Evolutionary conservation across 2,888 invertebrate species (phyloP).

Genomic region (Nemurella pictetii): DNA sequence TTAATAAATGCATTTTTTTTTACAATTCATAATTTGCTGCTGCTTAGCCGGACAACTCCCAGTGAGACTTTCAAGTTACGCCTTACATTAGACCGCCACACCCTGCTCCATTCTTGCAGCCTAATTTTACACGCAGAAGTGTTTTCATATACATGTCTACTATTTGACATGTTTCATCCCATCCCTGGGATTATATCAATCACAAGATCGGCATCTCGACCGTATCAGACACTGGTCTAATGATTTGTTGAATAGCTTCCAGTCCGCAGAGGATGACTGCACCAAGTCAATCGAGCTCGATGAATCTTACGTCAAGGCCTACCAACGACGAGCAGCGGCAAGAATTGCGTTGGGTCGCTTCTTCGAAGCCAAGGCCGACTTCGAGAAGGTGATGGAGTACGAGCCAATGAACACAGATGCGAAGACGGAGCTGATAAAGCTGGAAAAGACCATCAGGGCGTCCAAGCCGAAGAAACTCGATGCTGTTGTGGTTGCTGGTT

Average conservation of each 20-base stretch:
- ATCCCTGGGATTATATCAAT: background rate
- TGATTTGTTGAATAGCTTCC: constrained; percentile 64
- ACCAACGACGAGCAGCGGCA: constrained; percentile 77
- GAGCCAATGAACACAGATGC: constrained; percentile 80
- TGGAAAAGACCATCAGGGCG: constrained; percentile 58
- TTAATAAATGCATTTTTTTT: no score
- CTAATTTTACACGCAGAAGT: no score
- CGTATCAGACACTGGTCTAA: no score
- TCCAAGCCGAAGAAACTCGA: constrained; percentile 55
- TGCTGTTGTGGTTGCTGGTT: constrained; percentile 30
- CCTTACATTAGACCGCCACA: no score
- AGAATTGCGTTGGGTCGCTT: constrained; percentile 72
- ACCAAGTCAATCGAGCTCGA: constrained; percentile 77
- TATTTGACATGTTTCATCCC: background rate
- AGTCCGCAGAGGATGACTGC: constrained; percentile 79
- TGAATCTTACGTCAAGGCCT: constrained; percentile 79
- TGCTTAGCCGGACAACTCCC: no score
- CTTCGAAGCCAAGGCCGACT: constrained; percentile 71
- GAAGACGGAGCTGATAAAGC: constrained; percentile 59
- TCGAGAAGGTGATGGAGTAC: constrained; percentile 68
- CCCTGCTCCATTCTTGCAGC: no score
- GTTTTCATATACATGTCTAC: no score
- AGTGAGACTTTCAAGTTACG: no score
- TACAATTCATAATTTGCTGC: no score
- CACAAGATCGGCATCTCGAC: no score